phyloP scores from a whole-genome alignment of 2,113 vertebrate species.

The Synodontis membranacea region DNA sequence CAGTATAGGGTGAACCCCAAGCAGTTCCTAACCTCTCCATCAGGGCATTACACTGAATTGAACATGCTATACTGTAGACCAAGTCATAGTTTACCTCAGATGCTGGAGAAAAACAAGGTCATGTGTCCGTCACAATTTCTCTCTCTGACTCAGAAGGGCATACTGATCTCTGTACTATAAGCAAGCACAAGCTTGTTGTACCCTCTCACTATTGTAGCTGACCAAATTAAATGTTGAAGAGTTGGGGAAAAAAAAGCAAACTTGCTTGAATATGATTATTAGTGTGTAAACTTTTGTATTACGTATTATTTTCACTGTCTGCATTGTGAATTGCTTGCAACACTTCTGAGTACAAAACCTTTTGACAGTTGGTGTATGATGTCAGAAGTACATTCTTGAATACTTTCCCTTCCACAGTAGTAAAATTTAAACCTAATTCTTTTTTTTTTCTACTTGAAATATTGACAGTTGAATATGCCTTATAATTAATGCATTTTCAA shows the following conservation, averaged over 20 bases:
- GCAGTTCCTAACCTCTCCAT: not conserved
- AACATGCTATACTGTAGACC: not conserved
- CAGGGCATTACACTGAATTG: not conserved
- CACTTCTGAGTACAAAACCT: not conserved
- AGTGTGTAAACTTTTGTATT: not conserved
- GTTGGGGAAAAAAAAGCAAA: not conserved
- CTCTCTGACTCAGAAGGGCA: not conserved
- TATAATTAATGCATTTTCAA: not conserved
- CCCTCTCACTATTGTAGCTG: not conserved
- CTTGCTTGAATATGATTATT: not conserved
- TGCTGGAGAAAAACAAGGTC: not conserved
- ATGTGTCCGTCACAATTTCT: not conserved
- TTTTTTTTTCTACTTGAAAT: not conserved
- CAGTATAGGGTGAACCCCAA: not conserved
- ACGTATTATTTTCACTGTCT: not conserved
- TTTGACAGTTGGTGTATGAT: not conserved
- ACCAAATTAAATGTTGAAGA: not conserved
- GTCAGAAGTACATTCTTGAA: not conserved
- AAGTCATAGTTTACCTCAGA: not conserved
- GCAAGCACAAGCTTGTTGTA: not conserved
- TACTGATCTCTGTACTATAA: not conserved
- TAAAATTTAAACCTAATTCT: not conserved
- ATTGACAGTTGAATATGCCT: not conserved
- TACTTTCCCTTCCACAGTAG: not conserved
- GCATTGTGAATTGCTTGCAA: not conserved